Evolutionary conservation across 1,140 invertebrate genomes (phyloP).

Genomic region (Hylyphantes graminicola): DNA sequence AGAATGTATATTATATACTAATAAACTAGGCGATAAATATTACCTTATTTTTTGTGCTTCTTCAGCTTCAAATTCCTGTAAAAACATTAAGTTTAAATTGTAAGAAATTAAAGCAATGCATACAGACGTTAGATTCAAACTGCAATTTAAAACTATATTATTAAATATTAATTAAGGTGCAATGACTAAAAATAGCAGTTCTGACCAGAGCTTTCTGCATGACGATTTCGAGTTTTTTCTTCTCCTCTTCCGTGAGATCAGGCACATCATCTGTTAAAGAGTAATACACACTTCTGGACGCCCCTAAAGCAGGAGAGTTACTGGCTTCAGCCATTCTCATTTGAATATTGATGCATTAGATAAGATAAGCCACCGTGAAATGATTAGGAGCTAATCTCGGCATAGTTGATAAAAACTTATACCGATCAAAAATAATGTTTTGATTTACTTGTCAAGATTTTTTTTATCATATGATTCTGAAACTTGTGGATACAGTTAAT

Average conservation of each 20-base stretch:
- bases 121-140: not conserved
- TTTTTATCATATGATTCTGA: not conserved
- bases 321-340: slow-evolving; percentile 29
- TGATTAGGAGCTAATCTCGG: not conserved
- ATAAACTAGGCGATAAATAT: not conserved
- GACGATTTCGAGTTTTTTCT: slow-evolving; percentile 55
- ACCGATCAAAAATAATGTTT: not conserved
- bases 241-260: slow-evolving; percentile 59
- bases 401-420: not conserved
- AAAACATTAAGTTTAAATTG: not conserved
- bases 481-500: not conserved
- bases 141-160: not conserved
- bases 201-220: slow-evolving; percentile 61
- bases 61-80: slow-evolving; percentile 63
- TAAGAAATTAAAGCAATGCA: not conserved
- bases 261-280: slow-evolving; percentile 55
- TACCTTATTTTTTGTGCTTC: slow-evolving; percentile 61
- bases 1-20: not conserved
- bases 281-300: slow-evolving; percentile 53
- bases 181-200: not conserved
- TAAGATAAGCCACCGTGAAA: not conserved
- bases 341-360: slow-evolving; percentile 25
- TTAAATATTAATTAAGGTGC: no score
- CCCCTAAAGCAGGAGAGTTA: slow-evolving; percentile 28
- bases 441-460: not conserved